Percentiles rank a stretch among this genome's conserved stretches.
phyloP scores from a whole-genome alignment of 2,113 vertebrate genomes.

The Ibidorhyncha struthersii region DNA sequence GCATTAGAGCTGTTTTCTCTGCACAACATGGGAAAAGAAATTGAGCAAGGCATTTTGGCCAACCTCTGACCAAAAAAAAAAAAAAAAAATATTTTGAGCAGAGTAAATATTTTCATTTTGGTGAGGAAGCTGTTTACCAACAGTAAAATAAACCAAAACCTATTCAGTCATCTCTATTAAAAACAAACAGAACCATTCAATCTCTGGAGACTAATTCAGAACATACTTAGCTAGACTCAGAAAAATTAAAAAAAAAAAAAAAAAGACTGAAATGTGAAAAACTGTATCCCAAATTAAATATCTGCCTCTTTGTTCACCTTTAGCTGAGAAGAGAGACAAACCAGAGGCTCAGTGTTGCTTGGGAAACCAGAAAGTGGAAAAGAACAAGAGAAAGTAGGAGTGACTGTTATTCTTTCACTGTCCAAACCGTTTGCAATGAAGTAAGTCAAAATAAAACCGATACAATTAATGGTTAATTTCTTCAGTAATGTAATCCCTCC shows the following conservation, averaged over 20 bases:
- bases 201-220: neutral
- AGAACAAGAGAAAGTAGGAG: neutral
- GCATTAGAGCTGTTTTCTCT: neutral
- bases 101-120: neutral
- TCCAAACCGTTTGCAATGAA: neutral
- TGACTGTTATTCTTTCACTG: neutral
- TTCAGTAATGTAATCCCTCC: neutral
- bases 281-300: neutral
- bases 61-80: neutral
- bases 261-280: neutral
- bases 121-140: neutral
- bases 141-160: neutral
- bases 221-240: neutral
- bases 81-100: neutral
- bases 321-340: neutral
- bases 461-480: neutral
- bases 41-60: neutral
- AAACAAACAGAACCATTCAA: neutral
- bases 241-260: neutral
- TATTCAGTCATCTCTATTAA: neutral
- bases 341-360: neutral
- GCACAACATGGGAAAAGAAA: neutral
- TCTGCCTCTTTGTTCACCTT: neutral
- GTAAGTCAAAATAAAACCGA: accelerated
- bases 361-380: neutral